A percentile compares a stretch with the other conserved stretches of the same genome.
Evolutionary conservation across 37 sponge, comb jelly and placozoan species (phyloP).

Genomic region (Tethya wilhelma): DNA sequence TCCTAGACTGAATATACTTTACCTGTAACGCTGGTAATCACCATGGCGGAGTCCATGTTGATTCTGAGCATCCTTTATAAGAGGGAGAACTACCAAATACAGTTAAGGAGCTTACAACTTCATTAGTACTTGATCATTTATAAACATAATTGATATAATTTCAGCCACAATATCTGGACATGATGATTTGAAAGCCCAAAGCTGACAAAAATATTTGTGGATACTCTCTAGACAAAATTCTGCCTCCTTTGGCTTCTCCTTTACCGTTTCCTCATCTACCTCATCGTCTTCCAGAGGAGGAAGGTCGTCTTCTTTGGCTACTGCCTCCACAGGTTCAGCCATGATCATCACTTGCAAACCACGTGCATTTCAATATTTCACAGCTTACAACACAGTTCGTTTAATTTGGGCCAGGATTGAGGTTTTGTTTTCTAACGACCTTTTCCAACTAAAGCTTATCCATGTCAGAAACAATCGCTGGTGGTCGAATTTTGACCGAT

Average conservation of each 20-base stretch:
- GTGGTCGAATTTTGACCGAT: too few species aligned
- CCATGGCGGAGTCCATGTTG: slow-evolving; percentile 96
- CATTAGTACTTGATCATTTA: too few species aligned
- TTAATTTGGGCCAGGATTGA: neutral
- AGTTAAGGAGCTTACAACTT: neutral
- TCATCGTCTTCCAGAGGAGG: neutral
- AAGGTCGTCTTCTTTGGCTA: neutral
- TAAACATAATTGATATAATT: too few species aligned
- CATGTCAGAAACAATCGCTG: too few species aligned
- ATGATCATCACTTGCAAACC: neutral
- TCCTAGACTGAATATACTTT: too few species aligned
- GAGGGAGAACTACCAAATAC: slow-evolving; percentile 63
- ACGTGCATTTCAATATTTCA: neutral
- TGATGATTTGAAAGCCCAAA: too few species aligned
- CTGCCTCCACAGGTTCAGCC: neutral
- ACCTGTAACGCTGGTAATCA: slow-evolving; percentile 95
- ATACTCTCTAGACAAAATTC: slow-evolving; percentile 42
- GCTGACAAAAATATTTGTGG: too few species aligned
- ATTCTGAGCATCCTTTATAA: slow-evolving; percentile 88
- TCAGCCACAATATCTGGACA: too few species aligned
- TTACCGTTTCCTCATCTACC: neutral
- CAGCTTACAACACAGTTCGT: neutral
- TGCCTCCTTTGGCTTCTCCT: neutral
- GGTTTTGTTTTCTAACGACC: neutral
- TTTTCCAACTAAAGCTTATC: neutral